Base-by-base conservation (phyloP, 2,113 vertebrate genomes). In the Notothenia rossii region DNA sequence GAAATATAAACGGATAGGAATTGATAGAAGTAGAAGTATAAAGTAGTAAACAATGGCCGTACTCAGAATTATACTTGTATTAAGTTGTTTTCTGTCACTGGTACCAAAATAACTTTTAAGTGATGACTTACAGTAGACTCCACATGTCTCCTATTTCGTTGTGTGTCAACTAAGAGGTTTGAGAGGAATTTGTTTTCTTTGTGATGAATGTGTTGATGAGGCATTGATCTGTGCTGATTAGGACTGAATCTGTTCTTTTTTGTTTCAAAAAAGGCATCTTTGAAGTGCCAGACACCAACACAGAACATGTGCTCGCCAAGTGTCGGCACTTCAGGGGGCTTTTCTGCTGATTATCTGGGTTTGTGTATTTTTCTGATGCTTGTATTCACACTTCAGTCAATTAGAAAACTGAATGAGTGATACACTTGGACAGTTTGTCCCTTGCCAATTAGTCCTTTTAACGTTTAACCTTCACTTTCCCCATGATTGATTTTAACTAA, bases 251-350 rank as follows among this genome's bases (percentile, higher is more conserved):
- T n/a, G 60, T 17, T 67, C 65, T 29, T 59, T 78, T 36, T 65
- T 61, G 22, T 65, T 62, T 68, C 15, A 48, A 66, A 66, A 63
- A 43, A 65, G 15, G 5, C 14, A 69, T 75, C 81, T 84, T 83
- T 75, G 75, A 79, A 67, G 66, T 61, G 20, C 46, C 56, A 59
- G 51, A 50, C 77, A 22, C 10, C n/a, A 22, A n/a, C 58, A 56
- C 48, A 49, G 58, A 59, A 75, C 79, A 86, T 82, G 66, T 86
- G 81, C 55, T 53, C 55, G n/a, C n/a, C 22, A 75, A 73, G 54
- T 54, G 58, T 59, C 29, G 33, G 59, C 48, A 48, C 64, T 53
- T 64, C 13, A 66, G 14, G 36, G 11, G 36, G 7, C 1, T 55
- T 58, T 73, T 83, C 75, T 85, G 75, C 67, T 55, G 58, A 64